Conservation (phyloP, 2,888 invertebrate genomes). For the Plebejus argus region DNA sequence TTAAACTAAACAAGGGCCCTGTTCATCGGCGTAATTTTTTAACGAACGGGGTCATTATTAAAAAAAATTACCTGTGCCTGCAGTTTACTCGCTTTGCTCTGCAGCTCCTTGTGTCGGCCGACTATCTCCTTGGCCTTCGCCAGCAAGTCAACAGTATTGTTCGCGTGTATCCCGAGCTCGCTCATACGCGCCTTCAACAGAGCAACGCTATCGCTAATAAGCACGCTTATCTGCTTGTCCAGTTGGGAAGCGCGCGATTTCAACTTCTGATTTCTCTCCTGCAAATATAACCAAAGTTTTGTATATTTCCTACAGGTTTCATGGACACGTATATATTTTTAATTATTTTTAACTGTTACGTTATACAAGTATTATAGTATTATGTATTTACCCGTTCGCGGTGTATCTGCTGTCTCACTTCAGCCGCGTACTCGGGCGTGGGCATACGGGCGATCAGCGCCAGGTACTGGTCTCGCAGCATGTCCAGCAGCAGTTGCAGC, state of each 20-base stretch:
- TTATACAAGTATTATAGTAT: too few species aligned
- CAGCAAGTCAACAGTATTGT: slow-evolving; percentile 90
- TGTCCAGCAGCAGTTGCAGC: slow-evolving; percentile 92
- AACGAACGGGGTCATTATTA: too few species aligned
- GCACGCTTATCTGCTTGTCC: slow-evolving; percentile 94
- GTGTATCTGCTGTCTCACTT: slow-evolving; percentile 88
- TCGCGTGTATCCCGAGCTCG: slow-evolving; percentile 94
- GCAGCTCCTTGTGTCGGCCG: slow-evolving; percentile 94
- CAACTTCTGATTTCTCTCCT: slow-evolving; percentile 90
- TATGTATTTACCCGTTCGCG: slow-evolving; percentile 87
- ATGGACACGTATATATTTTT: too few species aligned
- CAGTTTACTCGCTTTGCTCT: slow-evolving; percentile 92
- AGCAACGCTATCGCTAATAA: slow-evolving; percentile 95
- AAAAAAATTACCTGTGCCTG: slow-evolving; percentile 86
- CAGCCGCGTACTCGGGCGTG: slow-evolving; percentile 86
- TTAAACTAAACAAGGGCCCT: too few species aligned
- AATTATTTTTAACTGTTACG: too few species aligned
- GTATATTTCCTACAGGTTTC: too few species aligned
- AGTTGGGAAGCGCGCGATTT: slow-evolving; percentile 93
- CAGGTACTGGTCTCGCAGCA: slow-evolving; percentile 93
- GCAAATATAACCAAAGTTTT: slow-evolving; percentile 44
- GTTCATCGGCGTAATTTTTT: too few species aligned
- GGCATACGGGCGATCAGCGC: slow-evolving; percentile 92
- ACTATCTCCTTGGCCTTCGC: slow-evolving; percentile 96
- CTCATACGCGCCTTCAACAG: slow-evolving; percentile 93